phyloP scores from a whole-genome alignment of 2,113 vertebrate genomes.

The Cyanoliseus patagonus region DNA sequence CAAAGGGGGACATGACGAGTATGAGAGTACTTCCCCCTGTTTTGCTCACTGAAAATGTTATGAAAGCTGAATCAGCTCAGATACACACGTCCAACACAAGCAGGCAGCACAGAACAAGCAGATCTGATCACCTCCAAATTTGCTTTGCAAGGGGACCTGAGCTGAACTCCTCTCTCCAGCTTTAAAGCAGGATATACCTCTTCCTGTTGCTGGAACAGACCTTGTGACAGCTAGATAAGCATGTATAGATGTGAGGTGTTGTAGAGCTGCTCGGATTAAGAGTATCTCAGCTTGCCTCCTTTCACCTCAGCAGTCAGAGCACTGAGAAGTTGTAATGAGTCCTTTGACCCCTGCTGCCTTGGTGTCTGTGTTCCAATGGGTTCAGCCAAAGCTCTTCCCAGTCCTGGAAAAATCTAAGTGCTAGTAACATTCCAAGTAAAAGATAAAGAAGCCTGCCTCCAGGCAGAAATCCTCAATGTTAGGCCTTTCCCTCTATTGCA shows the following conservation, averaged over 20 bases:
- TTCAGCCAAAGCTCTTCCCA: conserved; percentile 10
- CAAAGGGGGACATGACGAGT: background rate
- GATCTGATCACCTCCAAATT: background rate
- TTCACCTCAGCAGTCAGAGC: background rate
- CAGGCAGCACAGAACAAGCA: background rate
- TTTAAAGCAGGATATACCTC: background rate
- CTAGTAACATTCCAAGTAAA: background rate
- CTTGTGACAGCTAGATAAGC: background rate
- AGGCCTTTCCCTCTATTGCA: background rate
- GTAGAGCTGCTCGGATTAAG: background rate
- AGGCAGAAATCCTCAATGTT: background rate
- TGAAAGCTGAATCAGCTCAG: background rate
- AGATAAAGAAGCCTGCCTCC: background rate
- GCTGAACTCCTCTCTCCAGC: background rate
- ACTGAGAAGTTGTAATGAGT: background rate
- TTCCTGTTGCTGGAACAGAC: background rate
- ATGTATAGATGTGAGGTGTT: background rate
- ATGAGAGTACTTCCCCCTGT: background rate
- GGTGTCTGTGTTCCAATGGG: background rate
- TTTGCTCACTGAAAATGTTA: background rate
- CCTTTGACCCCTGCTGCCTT: background rate
- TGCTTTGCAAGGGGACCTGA: background rate
- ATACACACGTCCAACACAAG: background rate
- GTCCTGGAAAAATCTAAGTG: background rate
- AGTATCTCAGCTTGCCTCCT: background rate